Conservation (phyloP, 2,888 invertebrate genomes). For the Hirtodrosophila trivittata region DNA sequence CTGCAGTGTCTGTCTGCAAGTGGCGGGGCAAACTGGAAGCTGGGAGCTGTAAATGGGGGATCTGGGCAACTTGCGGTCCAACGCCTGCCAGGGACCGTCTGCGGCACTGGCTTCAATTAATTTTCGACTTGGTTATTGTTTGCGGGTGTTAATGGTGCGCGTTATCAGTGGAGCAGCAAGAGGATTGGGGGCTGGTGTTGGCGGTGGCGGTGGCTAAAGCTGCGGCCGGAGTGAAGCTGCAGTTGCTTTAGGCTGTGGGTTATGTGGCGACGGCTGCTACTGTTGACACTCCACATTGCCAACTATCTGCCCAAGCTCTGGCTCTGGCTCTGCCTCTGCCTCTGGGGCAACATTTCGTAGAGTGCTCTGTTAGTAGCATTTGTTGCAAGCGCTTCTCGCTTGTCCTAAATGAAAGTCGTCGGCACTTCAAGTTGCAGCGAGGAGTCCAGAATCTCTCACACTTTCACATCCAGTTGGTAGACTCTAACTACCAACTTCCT, state of each 20-base stretch:
- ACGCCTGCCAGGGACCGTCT: conserved; percentile 58
- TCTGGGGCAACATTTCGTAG: conserved; percentile 9
- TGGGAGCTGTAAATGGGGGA: neutral
- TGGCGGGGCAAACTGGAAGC: conserved; percentile 13
- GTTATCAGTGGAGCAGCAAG: conserved; percentile 26
- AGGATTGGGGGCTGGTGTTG: conserved; percentile 8
- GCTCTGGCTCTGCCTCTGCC: neutral
- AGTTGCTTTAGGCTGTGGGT: conserved; percentile 37
- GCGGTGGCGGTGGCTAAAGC: neutral
- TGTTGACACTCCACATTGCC: conserved; percentile 40
- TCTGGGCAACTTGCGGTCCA: conserved; percentile 49
- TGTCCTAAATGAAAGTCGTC: neutral
- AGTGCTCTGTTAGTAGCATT: conserved; percentile 20
- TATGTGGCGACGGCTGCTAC: conserved; percentile 42
- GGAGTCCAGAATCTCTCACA: too few species aligned
- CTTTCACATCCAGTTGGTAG: too few species aligned
- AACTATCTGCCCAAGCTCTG: neutral
- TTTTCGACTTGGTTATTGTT: conserved; percentile 73
- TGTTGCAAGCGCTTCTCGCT: conserved; percentile 7
- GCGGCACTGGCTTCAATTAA: conserved; percentile 79
- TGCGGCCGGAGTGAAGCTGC: conserved; percentile 9
- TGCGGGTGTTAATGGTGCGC: conserved; percentile 65
- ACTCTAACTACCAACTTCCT: too few species aligned
- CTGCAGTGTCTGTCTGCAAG: conserved; percentile 54
- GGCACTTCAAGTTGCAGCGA: neutral